Percentiles rank a stretch among this genome's conserved stretches.
These are phyloP conservation scores for Rallus limicola DNA, from an alignment of 2,113 vertebrate species.

Conservation along the genomic window DNA sequence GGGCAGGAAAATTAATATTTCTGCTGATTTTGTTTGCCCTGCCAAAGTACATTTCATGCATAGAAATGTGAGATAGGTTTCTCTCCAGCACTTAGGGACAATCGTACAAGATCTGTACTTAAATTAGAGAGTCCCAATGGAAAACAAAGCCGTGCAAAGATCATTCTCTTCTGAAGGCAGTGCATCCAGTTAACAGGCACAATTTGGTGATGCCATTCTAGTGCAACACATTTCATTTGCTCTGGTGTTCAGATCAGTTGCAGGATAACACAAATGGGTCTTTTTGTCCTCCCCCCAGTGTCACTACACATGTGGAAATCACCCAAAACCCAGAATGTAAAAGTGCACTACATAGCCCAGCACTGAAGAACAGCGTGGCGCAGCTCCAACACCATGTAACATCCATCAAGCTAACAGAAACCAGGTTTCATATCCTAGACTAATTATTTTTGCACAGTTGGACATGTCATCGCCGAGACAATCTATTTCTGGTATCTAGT, in stretches of 20 bases:
- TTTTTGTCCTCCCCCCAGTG: not conserved
- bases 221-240: not conserved
- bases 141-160: not conserved
- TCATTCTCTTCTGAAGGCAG: not conserved
- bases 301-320: not conserved
- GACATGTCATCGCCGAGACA: not conserved
- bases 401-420: not conserved
- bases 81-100: not conserved
- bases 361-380: not conserved
- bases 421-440: not conserved
- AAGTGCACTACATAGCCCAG: not conserved
- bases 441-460: slow-evolving; percentile 26
- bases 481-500: not conserved
- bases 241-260: not conserved
- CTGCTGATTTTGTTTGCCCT: not conserved
- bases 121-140: not conserved
- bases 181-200: not conserved
- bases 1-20: not conserved
- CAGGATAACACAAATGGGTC: not conserved
- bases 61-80: not conserved
- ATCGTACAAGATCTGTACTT: not conserved
- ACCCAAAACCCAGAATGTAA: not conserved
- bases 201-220: not conserved
- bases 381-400: not conserved
- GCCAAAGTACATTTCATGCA: not conserved